Conservation (phyloP, 2,113 vertebrate genomes). For the Platichthys stellatus region DNA sequence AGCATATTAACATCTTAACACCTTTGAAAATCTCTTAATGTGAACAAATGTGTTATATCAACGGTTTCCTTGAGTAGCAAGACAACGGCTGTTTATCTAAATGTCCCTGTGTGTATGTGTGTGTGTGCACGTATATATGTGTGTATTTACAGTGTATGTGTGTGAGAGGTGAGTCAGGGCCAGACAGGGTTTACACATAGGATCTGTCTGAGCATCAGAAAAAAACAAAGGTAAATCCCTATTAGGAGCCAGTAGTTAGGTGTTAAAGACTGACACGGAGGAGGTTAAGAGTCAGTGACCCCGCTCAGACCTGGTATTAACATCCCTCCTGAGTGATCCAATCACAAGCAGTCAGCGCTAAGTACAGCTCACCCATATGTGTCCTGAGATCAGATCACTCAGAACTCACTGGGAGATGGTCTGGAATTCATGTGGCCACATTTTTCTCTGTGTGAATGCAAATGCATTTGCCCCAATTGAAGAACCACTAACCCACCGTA, state of each 20-base stretch:
- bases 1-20: background rate
- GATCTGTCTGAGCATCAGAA: conserved; percentile 62
- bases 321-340: background rate
- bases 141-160: conserved; percentile 2
- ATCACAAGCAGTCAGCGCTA: background rate
- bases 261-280: background rate
- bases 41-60: background rate
- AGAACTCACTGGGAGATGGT: too few relatives aligned
- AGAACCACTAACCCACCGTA: too few relatives aligned
- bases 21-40: background rate
- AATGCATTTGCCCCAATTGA: too few relatives aligned
- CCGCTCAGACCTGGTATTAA: background rate
- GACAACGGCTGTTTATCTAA: conserved; percentile 16
- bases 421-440: too few relatives aligned
- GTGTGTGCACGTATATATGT: background rate
- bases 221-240: conserved; percentile 11
- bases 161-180: conserved; percentile 31
- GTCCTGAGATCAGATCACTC: too few relatives aligned
- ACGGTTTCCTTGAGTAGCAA: conserved; percentile 11
- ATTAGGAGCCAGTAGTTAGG: background rate
- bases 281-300: background rate
- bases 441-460: too few relatives aligned
- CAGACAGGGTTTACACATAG: conserved; percentile 65
- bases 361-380: too few relatives aligned
- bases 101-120: background rate